Evolutionary conservation across 2,888 invertebrate species (phyloP), one percentile per base, ranked within the genome.

Genomic region (Galerucella nymphaeae): DNA sequence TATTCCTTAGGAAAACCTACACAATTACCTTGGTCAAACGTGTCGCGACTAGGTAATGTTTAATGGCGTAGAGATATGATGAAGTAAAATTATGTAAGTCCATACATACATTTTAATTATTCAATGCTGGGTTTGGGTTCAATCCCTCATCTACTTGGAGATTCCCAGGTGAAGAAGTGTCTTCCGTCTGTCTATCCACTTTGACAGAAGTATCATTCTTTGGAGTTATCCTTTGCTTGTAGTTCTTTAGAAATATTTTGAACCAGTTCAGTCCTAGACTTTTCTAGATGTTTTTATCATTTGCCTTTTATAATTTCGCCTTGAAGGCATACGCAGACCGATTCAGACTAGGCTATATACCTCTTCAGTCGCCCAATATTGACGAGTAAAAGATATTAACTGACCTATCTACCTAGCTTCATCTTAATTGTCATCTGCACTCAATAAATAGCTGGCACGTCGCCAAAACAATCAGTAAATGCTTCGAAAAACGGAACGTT

Each of bases 391-490:
- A 53, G 18, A 53, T 53, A 53, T 18, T 14, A 58, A 58, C 59
- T 59, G 59, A 59, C 59, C 59, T n/a, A 59, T n/a, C 59, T 58
- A 30, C 23, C 23, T 61, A 68, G 61, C 45, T 68, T 59, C 61
- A 68, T 68, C 61, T 48, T 50, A 68, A 50, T 61, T 61, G 68
- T 23, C 61, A 50, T 59, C 59, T 58, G 48, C 23, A 61, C 53
- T 66, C 55, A 57, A 57, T 66, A 20, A 10, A n/a, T n/a, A 30
- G 16, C 50, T 77, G 77, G 77, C 75, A 57, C 18, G 9, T 59
- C 66, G 69, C 77, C 77, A 76, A 71, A 70, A 50, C 74, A 74
- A 75, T 76, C 74, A 77, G 41, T 61, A 65, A 63, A 59, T 67
- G 64, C 53, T 67, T 30, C 66, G 73, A 75, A 72, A 77, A 59